Evolutionary conservation across 1,140 invertebrate genomes (phyloP), one percentile per base, ranked within the genome.

Genomic region (Brachionus angularis): DNA sequence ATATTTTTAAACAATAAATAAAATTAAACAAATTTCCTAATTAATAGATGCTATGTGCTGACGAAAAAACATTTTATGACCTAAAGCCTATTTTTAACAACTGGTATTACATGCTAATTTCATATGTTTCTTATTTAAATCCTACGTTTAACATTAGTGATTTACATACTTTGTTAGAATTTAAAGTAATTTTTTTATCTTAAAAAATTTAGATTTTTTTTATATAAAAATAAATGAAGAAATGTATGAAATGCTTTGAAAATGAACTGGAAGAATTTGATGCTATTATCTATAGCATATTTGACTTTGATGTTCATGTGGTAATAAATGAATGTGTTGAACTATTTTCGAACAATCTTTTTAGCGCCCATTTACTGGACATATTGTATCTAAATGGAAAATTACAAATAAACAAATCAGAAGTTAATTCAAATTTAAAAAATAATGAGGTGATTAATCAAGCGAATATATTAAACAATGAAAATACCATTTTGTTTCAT

Each of bases 61-160:
- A 67, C 36, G 62, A 67, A 23, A 31, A 18, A 14, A 67, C 62
- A 47, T 67, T 47, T 50, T 33, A 33, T n/a, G 31, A 34, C n/a
- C 21, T 67, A n/a, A 67, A 67, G 10, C 42, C 42, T 4, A 47
- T 67, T 0, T 67, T 67, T 14, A 50, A 50, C 21, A 47, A n/a
- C 33, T 67, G 62, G 62, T 67, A 67, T 34, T 67, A 67, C 62
- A 67, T 67, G 62, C 16, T 67, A 18, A 50, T 67, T 27, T 46
- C 62, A 10, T 67, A 67, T 5, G 5, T 67, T n/a, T 67, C 42
- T 12, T 67, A 67, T 67, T 21, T 42, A 23, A 67, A 67, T 67
- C 62, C 62, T 16, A 47, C 62, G 25, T 67, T 67, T 36, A 67
- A 67, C 25, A 67, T 67, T 4, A 67, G 62, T 21, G 62, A 67